Evolutionary conservation across 1,140 invertebrate species (phyloP), one percentile per base, ranked within the genome.

Genomic region (Phortica variegata): DNA sequence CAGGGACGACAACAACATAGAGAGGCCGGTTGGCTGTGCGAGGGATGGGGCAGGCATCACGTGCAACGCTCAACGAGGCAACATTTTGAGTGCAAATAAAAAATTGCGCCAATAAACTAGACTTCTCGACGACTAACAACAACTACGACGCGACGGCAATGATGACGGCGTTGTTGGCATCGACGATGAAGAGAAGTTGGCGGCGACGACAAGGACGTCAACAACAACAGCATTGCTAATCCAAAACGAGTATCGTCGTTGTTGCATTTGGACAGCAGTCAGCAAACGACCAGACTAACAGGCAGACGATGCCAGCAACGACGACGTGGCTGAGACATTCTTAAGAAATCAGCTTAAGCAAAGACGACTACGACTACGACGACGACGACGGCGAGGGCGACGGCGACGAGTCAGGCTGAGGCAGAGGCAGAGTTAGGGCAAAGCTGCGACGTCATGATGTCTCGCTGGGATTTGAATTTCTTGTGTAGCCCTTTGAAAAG

Each of bases 71-170:
- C 48, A 48, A 23, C 47, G 29, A 16, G 31, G 15, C 41, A 49
- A 61, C 52, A 58, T 63, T 68, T 65, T 52, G 57, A 72, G 65
- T 65, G 61, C 63, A 72, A 72, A 72, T 72, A 72, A 68, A 72
- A 72, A 72, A 61, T 72, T 59, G 57, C 69, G 68, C 63, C 69
- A 72, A 72, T 72, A 72, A 72, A 72, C 68, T 72, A 72, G 68
- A 72, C 69, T 61, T 60, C 39, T 52, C 63, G 68, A 65, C 66
- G n/a, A n/a, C n/a, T n/a, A n/a, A n/a, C n/a, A n/a, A n/a, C n/a
- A n/a, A n/a, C n/a, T n/a, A n/a, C n/a, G n/a, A n/a, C n/a, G n/a
- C n/a, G n/a, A n/a, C n/a, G n/a, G n/a, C n/a, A n/a, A n/a, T n/a
- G n/a, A n/a, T n/a, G n/a, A n/a, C n/a, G n/a, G n/a, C n/a, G n/a